A percentile compares a stretch with the other conserved stretches of the same genome.
Conservation (phyloP, 2,888 invertebrate genomes). For the Tetragonula carbonaria region DNA sequence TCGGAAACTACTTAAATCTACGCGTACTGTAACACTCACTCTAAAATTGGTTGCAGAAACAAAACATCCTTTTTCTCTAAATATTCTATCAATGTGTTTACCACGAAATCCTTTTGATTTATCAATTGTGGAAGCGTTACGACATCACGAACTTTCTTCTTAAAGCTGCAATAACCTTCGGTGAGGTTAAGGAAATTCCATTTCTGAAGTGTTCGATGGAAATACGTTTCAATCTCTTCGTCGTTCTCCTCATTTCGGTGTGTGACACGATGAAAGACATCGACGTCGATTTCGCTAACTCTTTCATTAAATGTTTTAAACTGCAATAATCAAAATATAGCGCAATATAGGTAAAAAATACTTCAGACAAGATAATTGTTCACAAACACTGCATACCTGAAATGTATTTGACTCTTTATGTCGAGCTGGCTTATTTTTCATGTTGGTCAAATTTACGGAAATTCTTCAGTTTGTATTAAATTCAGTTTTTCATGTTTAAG, state of each 20-base stretch:
- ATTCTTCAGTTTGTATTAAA: background rate
- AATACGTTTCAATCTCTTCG: slow-evolving; percentile 91
- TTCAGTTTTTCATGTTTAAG: background rate
- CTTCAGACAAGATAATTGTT: background rate
- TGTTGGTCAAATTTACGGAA: slow-evolving; percentile 72
- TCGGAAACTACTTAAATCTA: background rate
- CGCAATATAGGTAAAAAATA: background rate
- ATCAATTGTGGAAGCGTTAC: slow-evolving; percentile 94
- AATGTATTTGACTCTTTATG: slow-evolving; percentile 92
- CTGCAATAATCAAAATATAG: slow-evolving; percentile 85
- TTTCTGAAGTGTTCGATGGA: slow-evolving; percentile 92
- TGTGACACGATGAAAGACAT: slow-evolving; percentile 93
- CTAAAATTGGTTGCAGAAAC: slow-evolving; percentile 92
- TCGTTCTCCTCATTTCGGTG: slow-evolving; percentile 90
- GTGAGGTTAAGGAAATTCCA: slow-evolving; percentile 96
- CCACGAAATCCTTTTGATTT: slow-evolving; percentile 91
- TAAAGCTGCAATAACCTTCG: slow-evolving; percentile 91
- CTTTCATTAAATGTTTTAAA: slow-evolving; percentile 95
- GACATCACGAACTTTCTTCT: slow-evolving; percentile 90
- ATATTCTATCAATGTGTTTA: slow-evolving; percentile 90
- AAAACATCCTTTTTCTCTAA: slow-evolving; percentile 89
- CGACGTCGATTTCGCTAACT: slow-evolving; percentile 93
- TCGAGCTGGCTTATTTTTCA: slow-evolving; percentile 90
- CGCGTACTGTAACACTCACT: slow-evolving; percentile 87
- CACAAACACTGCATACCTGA: slow-evolving; percentile 86